Base-by-base conservation (phyloP, 2,113 vertebrate species). In the Falcunculus frontatus region DNA sequence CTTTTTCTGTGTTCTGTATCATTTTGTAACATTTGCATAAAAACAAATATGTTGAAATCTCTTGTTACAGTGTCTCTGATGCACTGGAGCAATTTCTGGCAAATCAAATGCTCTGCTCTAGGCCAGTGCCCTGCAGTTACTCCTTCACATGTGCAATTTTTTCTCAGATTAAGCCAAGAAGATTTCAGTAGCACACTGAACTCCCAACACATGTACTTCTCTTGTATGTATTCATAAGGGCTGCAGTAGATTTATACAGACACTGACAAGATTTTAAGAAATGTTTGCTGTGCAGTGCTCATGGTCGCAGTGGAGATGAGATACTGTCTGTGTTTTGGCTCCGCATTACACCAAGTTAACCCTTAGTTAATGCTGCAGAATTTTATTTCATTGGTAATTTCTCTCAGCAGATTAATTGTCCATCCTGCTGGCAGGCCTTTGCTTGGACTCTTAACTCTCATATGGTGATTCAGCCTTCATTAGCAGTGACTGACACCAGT, bases 121-220 rank as follows among this genome's bases (percentile, higher is more conserved):
- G 73, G 29, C 29, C 35, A 46, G 4, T 50, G 33, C 41, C 33
- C 33, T 47, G 37, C 16, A 79, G 20, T 42, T 84, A 3, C n/a
- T 80, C 46, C 47, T 75, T 46, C n/a, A n/a, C 5, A 16, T 10
- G 18, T 15, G 33, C 14, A 41, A 2, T 33, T 35, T 50, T 64
- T 76, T 91, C 41, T 69, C 29, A 49, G 30, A 26, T 64, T 44
- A 59, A 92, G 7, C 30, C 29, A 22, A 56, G 62, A 64, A 27
- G 18, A 75, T 78, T 82, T 89, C 39, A 52, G 22, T 49, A 59
- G 18, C 32, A 68, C 27, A 29, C 10, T 5, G 9, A 56, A 4
- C 4, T 16, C 16, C 20, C 35, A 41, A 16, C 2, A 21, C 1
- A 1, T 0, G 7, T 12, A 25, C 30, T 23, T 77, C 22, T 20